phyloP scores from a whole-genome alignment of 2,797 vertebrate genomes.

The Phyllotis vaccarum region DNA sequence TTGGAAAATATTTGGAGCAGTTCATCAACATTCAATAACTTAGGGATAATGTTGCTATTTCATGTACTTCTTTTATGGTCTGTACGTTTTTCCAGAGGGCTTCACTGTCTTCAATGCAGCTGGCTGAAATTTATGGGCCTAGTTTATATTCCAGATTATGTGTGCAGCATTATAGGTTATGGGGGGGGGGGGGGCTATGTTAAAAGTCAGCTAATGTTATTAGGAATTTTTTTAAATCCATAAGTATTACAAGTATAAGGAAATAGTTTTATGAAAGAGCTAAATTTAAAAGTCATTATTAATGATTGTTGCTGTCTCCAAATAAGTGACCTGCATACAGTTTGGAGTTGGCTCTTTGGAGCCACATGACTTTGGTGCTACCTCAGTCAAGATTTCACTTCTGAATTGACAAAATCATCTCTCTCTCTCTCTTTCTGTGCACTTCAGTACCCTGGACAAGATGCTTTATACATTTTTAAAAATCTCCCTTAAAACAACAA shows the following conservation, averaged over 20 bases:
- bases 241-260: slow-evolving; percentile 53
- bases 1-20: slow-evolving; percentile 85
- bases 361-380: neutral
- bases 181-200: slow-evolving; percentile 27
- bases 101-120: slow-evolving; percentile 80
- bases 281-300: slow-evolving; percentile 36
- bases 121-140: slow-evolving; percentile 74
- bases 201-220: slow-evolving; percentile 27
- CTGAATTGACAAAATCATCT: slow-evolving; percentile 12
- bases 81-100: slow-evolving; percentile 77
- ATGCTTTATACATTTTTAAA: neutral
- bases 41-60: slow-evolving; percentile 54
- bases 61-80: slow-evolving; percentile 61
- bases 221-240: slow-evolving; percentile 10
- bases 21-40: slow-evolving; percentile 82
- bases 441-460: slow-evolving; percentile 50
- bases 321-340: slow-evolving; percentile 24
- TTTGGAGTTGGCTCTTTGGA: neutral
- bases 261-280: slow-evolving; percentile 19
- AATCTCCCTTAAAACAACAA: slow-evolving; percentile 28
- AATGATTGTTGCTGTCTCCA: slow-evolving; percentile 19
- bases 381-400: slow-evolving; percentile 29
- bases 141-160: slow-evolving; percentile 68
- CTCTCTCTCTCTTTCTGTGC: no score
- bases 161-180: slow-evolving; percentile 35